Conservation (phyloP, 2,113 vertebrate genomes). For the Podarcis raffonei region DNA sequence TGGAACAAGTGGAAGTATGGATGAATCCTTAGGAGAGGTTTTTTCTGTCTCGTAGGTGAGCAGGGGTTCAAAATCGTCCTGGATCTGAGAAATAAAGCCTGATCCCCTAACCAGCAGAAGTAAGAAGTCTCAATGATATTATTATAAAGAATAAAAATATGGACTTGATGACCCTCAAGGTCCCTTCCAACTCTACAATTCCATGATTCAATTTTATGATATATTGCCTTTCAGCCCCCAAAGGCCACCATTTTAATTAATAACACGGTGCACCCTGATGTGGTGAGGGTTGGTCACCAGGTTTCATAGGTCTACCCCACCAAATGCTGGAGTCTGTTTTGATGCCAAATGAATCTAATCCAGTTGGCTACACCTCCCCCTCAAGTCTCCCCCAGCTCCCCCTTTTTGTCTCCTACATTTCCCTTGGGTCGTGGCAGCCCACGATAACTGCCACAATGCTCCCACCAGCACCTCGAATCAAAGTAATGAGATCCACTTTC, state of each 20-base stretch:
- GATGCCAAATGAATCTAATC: neutral
- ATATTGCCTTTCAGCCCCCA: neutral
- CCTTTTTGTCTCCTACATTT: neutral
- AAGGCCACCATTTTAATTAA: neutral
- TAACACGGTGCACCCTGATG: neutral
- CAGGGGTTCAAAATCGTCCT: conserved; percentile 9
- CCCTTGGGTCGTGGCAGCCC: neutral
- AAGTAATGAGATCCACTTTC: neutral
- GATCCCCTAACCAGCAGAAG: neutral
- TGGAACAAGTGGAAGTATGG: too few species aligned
- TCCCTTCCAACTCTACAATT: too few species aligned
- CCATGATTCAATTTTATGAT: too few species aligned
- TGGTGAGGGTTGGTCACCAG: neutral
- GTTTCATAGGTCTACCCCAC: neutral
- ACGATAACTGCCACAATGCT: neutral
- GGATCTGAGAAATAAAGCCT: neutral
- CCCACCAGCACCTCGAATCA: neutral
- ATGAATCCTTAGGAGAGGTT: neutral
- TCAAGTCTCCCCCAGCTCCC: neutral
- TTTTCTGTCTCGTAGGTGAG: conserved; percentile 2
- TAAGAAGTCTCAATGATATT: too few species aligned
- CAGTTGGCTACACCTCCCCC: neutral
- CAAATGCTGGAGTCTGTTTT: neutral
- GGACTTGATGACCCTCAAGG: too few species aligned
- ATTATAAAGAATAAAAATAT: too few species aligned